A percentile compares a stretch with the other conserved stretches of the same genome.
phyloP scores from a whole-genome alignment of 2,113 vertebrate genomes.

The Motacilla tschutschensis region DNA sequence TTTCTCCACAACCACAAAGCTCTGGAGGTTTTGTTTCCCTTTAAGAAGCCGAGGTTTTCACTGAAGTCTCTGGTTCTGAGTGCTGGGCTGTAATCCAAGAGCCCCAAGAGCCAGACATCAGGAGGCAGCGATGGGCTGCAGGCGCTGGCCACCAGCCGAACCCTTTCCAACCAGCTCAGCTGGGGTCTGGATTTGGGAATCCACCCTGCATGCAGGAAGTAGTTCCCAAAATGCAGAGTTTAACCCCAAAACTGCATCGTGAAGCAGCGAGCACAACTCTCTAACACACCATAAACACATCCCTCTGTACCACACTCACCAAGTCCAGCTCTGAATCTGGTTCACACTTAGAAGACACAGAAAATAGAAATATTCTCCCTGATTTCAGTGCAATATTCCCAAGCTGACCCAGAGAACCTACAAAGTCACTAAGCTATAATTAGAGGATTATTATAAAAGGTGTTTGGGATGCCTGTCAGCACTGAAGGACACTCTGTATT shows the following conservation, averaged over 20 bases:
- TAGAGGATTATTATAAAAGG: constrained; percentile 34
- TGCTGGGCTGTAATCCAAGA: not conserved
- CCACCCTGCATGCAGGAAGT: not conserved
- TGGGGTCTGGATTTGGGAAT: not conserved
- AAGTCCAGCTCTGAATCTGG: not conserved
- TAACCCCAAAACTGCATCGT: not conserved
- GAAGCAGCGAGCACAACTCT: not conserved
- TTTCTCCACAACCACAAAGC: not conserved
- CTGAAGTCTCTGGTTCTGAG: not conserved
- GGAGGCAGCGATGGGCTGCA: not conserved
- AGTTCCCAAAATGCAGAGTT: not conserved
- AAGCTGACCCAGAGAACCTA: not conserved
- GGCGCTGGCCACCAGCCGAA: not conserved
- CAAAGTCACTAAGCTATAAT: constrained; percentile 33
- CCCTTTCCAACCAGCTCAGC: not conserved
- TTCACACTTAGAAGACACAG: not conserved
- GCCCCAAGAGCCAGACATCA: not conserved
- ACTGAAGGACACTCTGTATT: constrained; percentile 16
- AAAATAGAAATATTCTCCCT: constrained; percentile 20
- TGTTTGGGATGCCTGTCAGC: constrained; percentile 31
- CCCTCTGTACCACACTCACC: not conserved
- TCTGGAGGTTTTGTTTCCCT: not conserved
- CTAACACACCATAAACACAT: not conserved
- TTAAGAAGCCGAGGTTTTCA: not conserved
- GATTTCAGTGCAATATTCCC: not conserved